Base-by-base conservation (phyloP, 2,113 vertebrate genomes). In the Phainopepla nitens region DNA sequence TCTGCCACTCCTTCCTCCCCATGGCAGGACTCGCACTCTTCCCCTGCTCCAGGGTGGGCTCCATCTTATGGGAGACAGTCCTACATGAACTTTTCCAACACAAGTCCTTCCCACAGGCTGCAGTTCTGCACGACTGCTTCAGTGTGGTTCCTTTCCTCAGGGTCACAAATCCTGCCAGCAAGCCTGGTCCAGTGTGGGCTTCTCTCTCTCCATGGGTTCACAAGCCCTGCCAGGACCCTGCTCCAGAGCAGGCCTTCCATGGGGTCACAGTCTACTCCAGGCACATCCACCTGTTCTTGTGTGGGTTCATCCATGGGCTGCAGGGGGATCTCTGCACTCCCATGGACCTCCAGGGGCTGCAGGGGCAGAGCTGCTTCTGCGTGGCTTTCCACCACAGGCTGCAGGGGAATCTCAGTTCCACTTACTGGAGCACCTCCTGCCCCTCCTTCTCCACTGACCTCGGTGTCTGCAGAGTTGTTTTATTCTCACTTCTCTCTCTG, bases 251-350 rank as follows among this genome's bases (percentile, higher is more conserved):
- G 42, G 42, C 8, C 49, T 65, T 27, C 36, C 21, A 22, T 6
- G 18, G 18, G 14, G 18, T 36, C 62, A 42, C 36, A 36, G 27
- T 35, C 36, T 33, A 27, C 9, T 44, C 31, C 53, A 58, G 45
- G 12, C 14, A 61, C 39, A 53, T 22, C 39, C 39, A 45, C 12
- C 33, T 36, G 45, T 7, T 60, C 36, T 17, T 0, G 0, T 18
- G 14, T 36, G 53, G 45, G 27, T 11, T 51, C 31, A 17, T 8
- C 17, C 36, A 51, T 2, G 1, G 45, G 62, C 53, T 86, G 45
- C 44, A 68, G 25, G 44, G 2, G 31, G 3, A 42, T 66, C 17
- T 31, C 60, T 49, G 35, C 21, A 25, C 15, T 29, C 13, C 42
- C 36, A n/a, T 5, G 13, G 42, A 50, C 9, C 44, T 11, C 35